phyloP scores from a whole-genome alignment of 1,140 invertebrate genomes.

The Fopius arisanus region DNA sequence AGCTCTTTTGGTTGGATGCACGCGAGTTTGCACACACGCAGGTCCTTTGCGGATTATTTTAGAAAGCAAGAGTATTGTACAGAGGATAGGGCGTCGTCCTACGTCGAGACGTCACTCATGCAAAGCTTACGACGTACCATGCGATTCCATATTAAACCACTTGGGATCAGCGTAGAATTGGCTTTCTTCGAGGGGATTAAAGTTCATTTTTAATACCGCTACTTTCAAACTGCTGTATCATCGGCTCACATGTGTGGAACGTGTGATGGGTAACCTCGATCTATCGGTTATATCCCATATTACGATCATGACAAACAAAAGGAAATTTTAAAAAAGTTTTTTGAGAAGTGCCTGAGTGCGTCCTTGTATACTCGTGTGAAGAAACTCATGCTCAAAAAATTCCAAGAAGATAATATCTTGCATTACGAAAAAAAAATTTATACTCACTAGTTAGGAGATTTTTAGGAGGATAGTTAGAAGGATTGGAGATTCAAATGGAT shows the following conservation, averaged over 20 bases:
- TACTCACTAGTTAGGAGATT: no score
- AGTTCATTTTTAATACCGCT: not conserved
- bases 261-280: not conserved
- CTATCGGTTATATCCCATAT: not conserved
- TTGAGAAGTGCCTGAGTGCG: not conserved
- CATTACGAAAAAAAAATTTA: no score
- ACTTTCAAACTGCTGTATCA: not conserved
- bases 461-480: no score
- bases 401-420: no score
- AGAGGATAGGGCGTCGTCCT: conserved; percentile 23
- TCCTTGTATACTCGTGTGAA: no score
- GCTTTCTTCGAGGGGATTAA: not conserved
- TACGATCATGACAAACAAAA: not conserved
- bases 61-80: conserved; percentile 48
- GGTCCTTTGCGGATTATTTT: conserved; percentile 43
- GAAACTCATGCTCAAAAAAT: no score
- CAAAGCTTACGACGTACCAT: not conserved
- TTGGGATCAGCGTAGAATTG: not conserved
- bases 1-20: conserved; percentile 28
- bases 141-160: not conserved
- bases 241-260: not conserved
- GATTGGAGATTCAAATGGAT: no score
- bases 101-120: conserved; percentile 21
- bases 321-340: not conserved
- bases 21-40: conserved; percentile 39